phyloP scores from a whole-genome alignment of 2,888 invertebrate genomes.

The Heliconius cydno region DNA sequence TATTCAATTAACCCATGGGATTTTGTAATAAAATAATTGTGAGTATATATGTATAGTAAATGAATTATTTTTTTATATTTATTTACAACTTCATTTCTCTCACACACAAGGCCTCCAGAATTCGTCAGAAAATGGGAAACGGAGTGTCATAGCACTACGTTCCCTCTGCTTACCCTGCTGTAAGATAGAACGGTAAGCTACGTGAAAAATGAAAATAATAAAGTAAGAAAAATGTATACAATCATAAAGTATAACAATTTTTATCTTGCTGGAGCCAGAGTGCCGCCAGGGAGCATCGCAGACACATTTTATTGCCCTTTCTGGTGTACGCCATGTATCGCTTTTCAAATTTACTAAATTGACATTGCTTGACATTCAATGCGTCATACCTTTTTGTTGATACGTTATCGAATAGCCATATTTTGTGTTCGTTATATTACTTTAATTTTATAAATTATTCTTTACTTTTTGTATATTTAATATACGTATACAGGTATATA shows the following conservation, averaged over 20 bases:
- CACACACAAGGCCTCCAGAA: no score
- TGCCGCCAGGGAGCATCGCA: constrained; percentile 39
- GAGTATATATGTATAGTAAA: no score
- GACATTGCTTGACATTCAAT: constrained; percentile 42
- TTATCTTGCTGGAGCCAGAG: constrained; percentile 37
- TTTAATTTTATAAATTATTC: neutral
- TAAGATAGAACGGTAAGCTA: neutral
- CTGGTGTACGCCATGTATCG: constrained; percentile 39
- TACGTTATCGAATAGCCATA: constrained; percentile 5
- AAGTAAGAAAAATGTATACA: constrained; percentile 13
- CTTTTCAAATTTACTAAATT: constrained; percentile 43
- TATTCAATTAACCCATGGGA: neutral
- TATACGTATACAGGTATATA: neutral
- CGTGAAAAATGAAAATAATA: constrained; percentile 8
- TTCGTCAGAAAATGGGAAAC: no score
- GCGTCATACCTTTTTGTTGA: constrained; percentile 18
- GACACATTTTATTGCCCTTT: constrained; percentile 45
- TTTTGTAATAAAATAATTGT: neutral
- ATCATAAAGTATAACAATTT: constrained; percentile 44
- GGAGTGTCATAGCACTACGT: no score
- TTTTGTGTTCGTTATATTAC: neutral
- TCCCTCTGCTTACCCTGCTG: no score
- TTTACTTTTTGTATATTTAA: no score
- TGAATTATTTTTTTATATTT: no score
- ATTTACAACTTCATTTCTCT: no score